Evolutionary conservation across 2,113 vertebrate species (phyloP).

Genomic region (Eclectus roratus): DNA sequence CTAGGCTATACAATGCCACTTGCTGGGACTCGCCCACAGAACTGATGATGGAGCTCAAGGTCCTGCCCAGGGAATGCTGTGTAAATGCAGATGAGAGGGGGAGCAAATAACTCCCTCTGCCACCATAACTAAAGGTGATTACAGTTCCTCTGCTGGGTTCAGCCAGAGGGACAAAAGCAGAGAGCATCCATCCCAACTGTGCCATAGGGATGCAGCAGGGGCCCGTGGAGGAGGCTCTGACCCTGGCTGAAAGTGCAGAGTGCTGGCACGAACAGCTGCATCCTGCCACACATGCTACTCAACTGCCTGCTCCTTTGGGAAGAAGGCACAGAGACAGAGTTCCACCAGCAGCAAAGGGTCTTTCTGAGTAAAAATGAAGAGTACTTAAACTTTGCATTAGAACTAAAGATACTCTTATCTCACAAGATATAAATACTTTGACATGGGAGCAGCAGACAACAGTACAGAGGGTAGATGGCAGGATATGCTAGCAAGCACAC

Average conservation of each 20-base stretch:
- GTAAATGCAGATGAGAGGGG: neutral
- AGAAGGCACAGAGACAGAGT: neutral
- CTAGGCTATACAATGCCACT: neutral
- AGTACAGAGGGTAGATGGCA: neutral
- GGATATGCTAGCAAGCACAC: neutral
- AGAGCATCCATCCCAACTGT: neutral
- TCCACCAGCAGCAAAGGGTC: neutral
- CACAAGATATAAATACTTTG: neutral
- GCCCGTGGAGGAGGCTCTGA: neutral
- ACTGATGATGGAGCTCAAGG: neutral
- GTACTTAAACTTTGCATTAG: neutral
- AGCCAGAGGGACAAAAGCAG: neutral
- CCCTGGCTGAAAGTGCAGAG: neutral
- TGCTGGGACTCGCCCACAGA: accelerated
- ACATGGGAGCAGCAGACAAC: neutral
- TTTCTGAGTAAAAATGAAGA: neutral
- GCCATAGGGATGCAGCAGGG: accelerated
- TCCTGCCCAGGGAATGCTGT: neutral
- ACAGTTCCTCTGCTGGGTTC: neutral
- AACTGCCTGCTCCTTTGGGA: neutral
- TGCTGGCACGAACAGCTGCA: neutral
- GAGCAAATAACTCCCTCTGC: neutral
- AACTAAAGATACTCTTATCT: neutral
- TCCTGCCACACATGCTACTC: accelerated
- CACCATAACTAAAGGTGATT: neutral